Base-by-base conservation (phyloP, 1,140 invertebrate species). In the Aphelenchoides besseyi region DNA sequence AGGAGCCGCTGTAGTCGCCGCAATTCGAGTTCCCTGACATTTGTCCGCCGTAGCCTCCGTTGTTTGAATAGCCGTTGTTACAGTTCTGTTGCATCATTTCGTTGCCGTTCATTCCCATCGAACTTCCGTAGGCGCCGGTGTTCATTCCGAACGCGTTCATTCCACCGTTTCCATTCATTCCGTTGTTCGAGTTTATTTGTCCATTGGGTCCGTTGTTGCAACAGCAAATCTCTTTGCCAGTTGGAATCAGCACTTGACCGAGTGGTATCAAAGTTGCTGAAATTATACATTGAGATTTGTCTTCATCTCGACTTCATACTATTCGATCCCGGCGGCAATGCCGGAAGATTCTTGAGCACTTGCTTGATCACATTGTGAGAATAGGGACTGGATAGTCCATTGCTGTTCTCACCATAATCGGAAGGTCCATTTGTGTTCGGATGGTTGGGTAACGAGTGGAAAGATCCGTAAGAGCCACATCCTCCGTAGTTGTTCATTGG, bases 181-280 rank as follows among this genome's bases (percentile, higher is more conserved):
- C 23, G 41, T 23, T 48, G 41, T 12, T 23, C 55, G 5, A n/a
- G n/a, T 23, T 23, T 5, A 8, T 59, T 5, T 59, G 5, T 5
- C 18, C 18, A 18, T 33, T 33, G 55, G 5, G 5, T 28, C 18
- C 5, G 55, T 59, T 59, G 5, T 5, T 59, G 8, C 63, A 66
- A 33, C 61, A 69, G 32, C 63, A 70, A 16, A 73, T 48, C 29
- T 73, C 71, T 70, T 73, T 73, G 61, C 71, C 71, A 23, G 71
- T 73, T 3, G 71, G 71, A 70, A 73, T 73, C 8, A 73, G 71
- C 3, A 73, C 71, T 74, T 73, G 71, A 9, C 71, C 71, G 1
- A 73, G 57, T 3, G 71, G 71, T 54, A 73, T 73, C 26, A 73
- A 71, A 26, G 71, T 73, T 1, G 71, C 71, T 73, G 37, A 73